Conservation (phyloP, 2,113 vertebrate species). For the Hippopotamus amphibius region DNA sequence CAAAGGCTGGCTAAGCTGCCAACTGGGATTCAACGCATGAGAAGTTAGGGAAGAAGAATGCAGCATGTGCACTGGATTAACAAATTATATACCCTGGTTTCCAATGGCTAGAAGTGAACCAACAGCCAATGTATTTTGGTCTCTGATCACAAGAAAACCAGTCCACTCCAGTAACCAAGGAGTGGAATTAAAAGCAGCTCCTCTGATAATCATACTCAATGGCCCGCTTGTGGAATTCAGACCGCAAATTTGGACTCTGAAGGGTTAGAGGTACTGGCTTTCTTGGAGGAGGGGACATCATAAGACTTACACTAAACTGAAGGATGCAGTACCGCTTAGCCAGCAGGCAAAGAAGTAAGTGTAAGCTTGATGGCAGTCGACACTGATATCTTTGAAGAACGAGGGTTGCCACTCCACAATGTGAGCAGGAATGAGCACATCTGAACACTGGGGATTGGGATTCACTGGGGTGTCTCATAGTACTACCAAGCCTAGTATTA, state of each 20-base stretch:
- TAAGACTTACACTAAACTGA: neutral
- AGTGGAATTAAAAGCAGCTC: neutral
- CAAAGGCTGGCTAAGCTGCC: neutral
- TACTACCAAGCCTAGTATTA: neutral
- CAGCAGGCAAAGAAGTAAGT: neutral
- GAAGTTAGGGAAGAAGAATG: neutral
- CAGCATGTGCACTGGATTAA: neutral
- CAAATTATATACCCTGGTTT: neutral
- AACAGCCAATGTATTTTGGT: neutral
- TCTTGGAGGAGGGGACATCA: neutral
- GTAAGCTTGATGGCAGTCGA: too few species aligned
- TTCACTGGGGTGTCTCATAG: neutral
- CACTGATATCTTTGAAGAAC: neutral
- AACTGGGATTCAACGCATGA: neutral
- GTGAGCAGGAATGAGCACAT: neutral
- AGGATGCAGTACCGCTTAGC: neutral
- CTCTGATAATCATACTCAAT: neutral
- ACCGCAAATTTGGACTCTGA: neutral
- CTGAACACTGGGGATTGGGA: neutral
- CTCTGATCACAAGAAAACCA: neutral
- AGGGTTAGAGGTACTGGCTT: neutral
- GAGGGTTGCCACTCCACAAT: neutral
- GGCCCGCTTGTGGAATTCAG: neutral
- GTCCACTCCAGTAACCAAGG: neutral
- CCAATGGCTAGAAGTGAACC: neutral